Evolutionary conservation across 2,888 invertebrate species (phyloP), one percentile per base, ranked within the genome.

Genomic region (Meliscaeva auricollis): DNA sequence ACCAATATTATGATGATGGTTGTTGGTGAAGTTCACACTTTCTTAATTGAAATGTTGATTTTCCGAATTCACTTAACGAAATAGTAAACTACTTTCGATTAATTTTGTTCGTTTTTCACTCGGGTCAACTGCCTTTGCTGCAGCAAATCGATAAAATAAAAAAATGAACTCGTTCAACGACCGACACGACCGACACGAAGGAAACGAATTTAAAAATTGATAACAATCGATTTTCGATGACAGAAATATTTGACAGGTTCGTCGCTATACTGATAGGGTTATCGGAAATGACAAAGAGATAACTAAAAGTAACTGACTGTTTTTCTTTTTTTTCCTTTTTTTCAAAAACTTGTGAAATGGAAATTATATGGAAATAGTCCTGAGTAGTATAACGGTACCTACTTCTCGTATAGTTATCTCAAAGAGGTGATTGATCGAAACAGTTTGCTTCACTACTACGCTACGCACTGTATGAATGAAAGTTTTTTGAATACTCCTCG

Each of bases 1-100:
- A 9, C 15, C 15, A 38, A n/a, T n/a, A n/a, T n/a, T n/a, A n/a
- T n/a, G 15, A 54, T 22, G 22, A 58, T 68, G 50, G 54, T 11
- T 52, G 60, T 56, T 64, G 48, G 52, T 66, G 72, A 76, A 50
- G 80, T 76, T 77, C 81, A 81, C 80, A 74, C 81, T 85, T 85
- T 77, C 85, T 81, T 85, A 85, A 85, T 81, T 85, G 85, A 81
- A 85, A 85, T 85, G 85, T 85, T 85, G 85, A 80, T 74, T 79
- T 84, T 75, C 60, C 80, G 69, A 84, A 84, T 80, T 80, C 66
- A 83, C 68, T 74, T 20, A 76, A 72, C 75, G 32, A 76, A 54
- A 74, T 46, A 26, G 80, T 62, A 75, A 80, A 84, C 80, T 84
- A 80, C 80, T 84, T 84, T 84, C 84, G 80, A 80, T 84, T 74